Percentiles rank a stretch among this genome's conserved stretches.
phyloP scores from a whole-genome alignment of 2,113 vertebrate genomes.

The Lophotis ruficrista region DNA sequence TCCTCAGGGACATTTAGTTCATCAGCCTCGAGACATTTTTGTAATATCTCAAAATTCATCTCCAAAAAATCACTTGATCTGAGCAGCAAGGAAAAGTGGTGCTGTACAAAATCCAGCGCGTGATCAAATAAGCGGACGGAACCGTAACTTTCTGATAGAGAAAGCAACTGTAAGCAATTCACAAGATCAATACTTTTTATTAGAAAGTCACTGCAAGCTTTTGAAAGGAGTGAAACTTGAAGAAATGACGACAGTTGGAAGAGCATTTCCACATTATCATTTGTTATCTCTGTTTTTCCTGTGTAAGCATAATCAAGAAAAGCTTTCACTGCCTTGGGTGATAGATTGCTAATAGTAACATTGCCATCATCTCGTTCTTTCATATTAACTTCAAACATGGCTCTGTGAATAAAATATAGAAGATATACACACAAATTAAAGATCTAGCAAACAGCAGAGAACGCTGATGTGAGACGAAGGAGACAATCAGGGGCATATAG shows the following conservation, averaged over 20 bases:
- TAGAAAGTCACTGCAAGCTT: conserved; percentile 94
- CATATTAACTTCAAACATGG: conserved; percentile 98
- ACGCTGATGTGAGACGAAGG: neutral
- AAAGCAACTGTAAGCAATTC: conserved; percentile 91
- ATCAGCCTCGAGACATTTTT: conserved; percentile 86
- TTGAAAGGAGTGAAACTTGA: conserved; percentile 89
- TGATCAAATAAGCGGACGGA: conserved; percentile 82
- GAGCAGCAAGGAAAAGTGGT: conserved; percentile 86
- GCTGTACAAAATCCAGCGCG: conserved; percentile 85
- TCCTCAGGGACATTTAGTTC: conserved; percentile 86
- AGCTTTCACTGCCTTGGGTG: conserved; percentile 81
- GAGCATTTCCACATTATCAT: conserved; percentile 92
- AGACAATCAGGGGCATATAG: neutral
- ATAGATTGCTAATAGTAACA: conserved; percentile 90
- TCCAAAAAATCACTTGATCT: conserved; percentile 90
- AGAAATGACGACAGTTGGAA: conserved; percentile 96
- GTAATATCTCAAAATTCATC: conserved; percentile 85
- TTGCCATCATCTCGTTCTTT: conserved; percentile 90
- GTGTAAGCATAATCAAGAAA: conserved; percentile 98
- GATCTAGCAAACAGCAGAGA: neutral
- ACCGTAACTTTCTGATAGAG: conserved; percentile 91
- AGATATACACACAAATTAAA: conserved; percentile 48
- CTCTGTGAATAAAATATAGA: conserved; percentile 78
- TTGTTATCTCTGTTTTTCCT: conserved; percentile 89
- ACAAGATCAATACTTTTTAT: conserved; percentile 87